Percentiles rank a stretch among this genome's conserved stretches.
These are phyloP conservation scores for Pteropus rufus DNA, from an alignment of 2,797 vertebrate species.

Conservation along the genomic window DNA sequence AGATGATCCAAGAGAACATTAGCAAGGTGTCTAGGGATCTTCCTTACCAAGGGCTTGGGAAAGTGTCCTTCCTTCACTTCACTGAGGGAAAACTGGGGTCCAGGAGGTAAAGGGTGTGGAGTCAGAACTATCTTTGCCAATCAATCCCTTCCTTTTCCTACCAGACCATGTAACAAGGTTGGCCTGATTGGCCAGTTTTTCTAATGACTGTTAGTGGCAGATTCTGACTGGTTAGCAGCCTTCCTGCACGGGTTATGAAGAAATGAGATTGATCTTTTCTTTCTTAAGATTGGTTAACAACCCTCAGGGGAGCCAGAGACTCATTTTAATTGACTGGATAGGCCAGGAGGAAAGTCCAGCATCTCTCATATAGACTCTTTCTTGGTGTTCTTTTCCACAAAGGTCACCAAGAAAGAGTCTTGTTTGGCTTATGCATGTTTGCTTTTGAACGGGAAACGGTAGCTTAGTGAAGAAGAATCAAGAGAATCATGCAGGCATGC, in stretches of 20 bases:
- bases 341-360: conserved; percentile 38
- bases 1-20: background rate
- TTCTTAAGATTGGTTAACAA: conserved; percentile 67
- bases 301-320: conserved; percentile 29
- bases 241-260: conserved; percentile 38
- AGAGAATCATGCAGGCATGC: background rate
- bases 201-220: conserved; percentile 67
- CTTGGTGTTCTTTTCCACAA: conserved; percentile 51
- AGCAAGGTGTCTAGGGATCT: background rate
- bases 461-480: conserved; percentile 30
- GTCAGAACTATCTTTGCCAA: conserved; percentile 59
- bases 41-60: background rate
- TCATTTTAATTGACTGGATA: conserved; percentile 64
- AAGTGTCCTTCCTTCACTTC: background rate
- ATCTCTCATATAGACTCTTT: conserved; percentile 41
- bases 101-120: conserved; percentile 68
- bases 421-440: conserved; percentile 40
- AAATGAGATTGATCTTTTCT: conserved; percentile 63
- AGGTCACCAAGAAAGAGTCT: conserved; percentile 58
- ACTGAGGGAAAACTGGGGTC: background rate
- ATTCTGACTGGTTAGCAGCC: conserved; percentile 68
- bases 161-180: conserved; percentile 66
- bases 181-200: conserved; percentile 68
- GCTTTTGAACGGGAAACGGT: conserved; percentile 36
- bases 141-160: conserved; percentile 61